These are phyloP conservation scores for Conopomorpha cramerella DNA, from an alignment of 1,140 invertebrate genomes.

Conservation along the genomic window DNA sequence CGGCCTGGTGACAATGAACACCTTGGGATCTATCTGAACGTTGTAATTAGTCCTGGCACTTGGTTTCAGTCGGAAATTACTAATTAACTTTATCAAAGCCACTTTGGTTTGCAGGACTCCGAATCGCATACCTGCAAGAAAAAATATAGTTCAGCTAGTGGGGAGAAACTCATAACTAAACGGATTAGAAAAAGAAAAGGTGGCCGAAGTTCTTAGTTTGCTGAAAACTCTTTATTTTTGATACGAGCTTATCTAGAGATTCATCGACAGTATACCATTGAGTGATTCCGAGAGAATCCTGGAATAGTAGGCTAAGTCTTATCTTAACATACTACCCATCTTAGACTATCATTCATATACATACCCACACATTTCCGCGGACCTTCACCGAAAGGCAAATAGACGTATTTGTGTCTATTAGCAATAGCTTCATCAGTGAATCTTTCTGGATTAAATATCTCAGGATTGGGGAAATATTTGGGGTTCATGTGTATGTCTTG, in stretches of 20 bases:
- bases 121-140: background rate
- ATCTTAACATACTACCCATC: too few species aligned
- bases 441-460: background rate
- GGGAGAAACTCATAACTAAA: too few species aligned
- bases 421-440: background rate
- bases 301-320: too few species aligned
- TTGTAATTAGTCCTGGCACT: background rate
- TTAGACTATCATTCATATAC: too few species aligned
- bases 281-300: too few species aligned
- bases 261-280: too few species aligned
- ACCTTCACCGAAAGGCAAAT: background rate
- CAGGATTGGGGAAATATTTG: background rate
- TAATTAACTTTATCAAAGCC: background rate
- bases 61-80: background rate
- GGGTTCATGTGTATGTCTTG: background rate
- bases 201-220: too few species aligned
- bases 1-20: background rate
- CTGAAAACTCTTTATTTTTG: too few species aligned
- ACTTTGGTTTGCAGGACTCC: background rate
- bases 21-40: background rate
- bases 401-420: background rate
- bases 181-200: too few species aligned
- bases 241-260: too few species aligned
- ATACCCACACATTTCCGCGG: background rate
- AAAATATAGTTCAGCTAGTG: too few species aligned